Evolutionary conservation across 2,797 vertebrate species (phyloP).

Genomic region (Microchirus variegatus): DNA sequence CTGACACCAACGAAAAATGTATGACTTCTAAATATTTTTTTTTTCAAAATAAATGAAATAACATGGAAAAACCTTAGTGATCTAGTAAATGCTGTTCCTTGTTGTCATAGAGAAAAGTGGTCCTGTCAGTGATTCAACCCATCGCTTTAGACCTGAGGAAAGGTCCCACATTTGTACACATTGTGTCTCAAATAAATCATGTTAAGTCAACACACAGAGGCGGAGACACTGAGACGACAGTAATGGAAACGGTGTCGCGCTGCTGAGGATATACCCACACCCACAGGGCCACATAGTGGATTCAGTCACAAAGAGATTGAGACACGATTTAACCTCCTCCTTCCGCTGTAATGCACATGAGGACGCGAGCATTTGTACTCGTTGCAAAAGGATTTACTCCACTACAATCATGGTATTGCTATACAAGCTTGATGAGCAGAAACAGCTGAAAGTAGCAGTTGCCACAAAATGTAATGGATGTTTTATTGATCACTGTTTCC

Average conservation of each 20-base stretch:
- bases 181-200: slow-evolving; percentile 27
- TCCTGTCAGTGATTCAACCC: background rate
- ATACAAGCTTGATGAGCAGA: too few species aligned
- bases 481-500: too few species aligned
- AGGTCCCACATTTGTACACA: slow-evolving; percentile 1
- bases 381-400: too few species aligned
- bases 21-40: too few species aligned
- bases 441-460: too few species aligned
- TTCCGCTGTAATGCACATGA: too few species aligned
- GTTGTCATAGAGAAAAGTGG: slow-evolving; percentile 6
- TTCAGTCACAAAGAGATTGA: background rate
- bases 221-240: background rate
- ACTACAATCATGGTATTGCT: too few species aligned
- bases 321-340: background rate
- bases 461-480: too few species aligned
- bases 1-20: too few species aligned
- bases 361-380: too few species aligned
- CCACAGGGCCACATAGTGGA: background rate
- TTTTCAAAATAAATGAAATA: too few species aligned
- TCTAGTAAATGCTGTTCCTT: slow-evolving; percentile 9
- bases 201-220: slow-evolving; percentile 21
- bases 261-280: background rate
- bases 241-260: background rate
- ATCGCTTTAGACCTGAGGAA: background rate
- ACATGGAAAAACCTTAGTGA: too few species aligned